Conservation (phyloP, 2,797 vertebrate species). For the Carapus acus region DNA sequence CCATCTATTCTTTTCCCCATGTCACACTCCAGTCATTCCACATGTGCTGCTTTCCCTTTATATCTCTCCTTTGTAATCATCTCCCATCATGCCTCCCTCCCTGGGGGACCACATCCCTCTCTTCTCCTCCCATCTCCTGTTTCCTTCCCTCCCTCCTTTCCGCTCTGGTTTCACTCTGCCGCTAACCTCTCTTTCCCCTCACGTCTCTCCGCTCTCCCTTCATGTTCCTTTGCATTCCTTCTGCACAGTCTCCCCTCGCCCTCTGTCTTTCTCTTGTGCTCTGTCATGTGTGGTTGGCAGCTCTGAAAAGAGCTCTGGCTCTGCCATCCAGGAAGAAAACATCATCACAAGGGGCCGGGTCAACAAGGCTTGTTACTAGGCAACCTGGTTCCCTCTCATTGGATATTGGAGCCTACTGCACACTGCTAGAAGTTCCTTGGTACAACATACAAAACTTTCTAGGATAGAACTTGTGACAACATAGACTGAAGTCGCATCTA, state of each 20-base stretch:
- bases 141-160: neutral
- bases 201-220: conserved; percentile 7
- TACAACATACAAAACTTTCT: neutral
- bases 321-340: conserved; percentile 57
- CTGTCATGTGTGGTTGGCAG: conserved; percentile 51
- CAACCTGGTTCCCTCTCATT: conserved; percentile 55
- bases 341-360: conserved; percentile 61
- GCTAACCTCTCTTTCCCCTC: conserved; percentile 11
- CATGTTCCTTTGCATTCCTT: conserved; percentile 26
- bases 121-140: neutral
- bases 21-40: neutral
- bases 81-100: neutral
- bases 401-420: conserved; percentile 42
- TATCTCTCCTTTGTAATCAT: neutral
- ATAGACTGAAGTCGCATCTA: too few species aligned
- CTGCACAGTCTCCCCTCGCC: neutral
- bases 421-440: neutral
- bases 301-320: conserved; percentile 53
- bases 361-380: conserved; percentile 69
- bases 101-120: too few species aligned
- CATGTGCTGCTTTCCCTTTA: neutral
- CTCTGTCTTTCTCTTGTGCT: conserved; percentile 22
- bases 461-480: too few species aligned
- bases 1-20: neutral
- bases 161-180: neutral